Evolutionary conservation across 2,113 vertebrate genomes (phyloP), one percentile per base, ranked within the genome.

Genomic region (Aptenodytes forsteri): DNA sequence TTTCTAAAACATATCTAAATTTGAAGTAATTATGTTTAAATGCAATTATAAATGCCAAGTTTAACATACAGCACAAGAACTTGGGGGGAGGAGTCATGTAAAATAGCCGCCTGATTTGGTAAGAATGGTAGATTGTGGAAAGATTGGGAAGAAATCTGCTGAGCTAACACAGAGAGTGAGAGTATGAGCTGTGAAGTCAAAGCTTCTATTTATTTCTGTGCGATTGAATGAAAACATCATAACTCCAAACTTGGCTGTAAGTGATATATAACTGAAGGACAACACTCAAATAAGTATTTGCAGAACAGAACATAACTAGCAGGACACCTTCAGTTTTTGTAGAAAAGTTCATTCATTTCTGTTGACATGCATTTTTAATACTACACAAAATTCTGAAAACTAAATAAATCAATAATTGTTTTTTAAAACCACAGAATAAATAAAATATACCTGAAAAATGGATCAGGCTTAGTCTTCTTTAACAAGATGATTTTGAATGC

Each of bases 51-150:
- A 81, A 4, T 61, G 14, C 13, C 3, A 1, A 42, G 12, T 62
- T 92, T 66, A 77, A 22, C 6, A 56, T 56, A 32, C 2, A 64
- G 11, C 52, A 5, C 20, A n/a, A 77, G 38, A 83, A 83, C 23
- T 19, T 34, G 22, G 6, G 0, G 5, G 27, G 16, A 2, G 5
- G 9, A 36, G 26, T 40, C 4, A 2, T 50, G 11, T 58, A 30
- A 76, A 72, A 75, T 52, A 71, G 52, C 21, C 15, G 14, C 23
- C 12, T 77, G 32, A 88, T 23, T 56, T 44, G 47, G 30, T 21
- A 72, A 61, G 29, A 89, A 32, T 20, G 8, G 29, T 46, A 52
- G 36, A 42, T 1, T 79, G 26, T 22, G 52, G 19, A 47, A 79
- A 44, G 34, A 77, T 18, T 22, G 52, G 19, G 52, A 79, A 44